Percentiles rank a stretch among this genome's conserved stretches.
These are phyloP conservation scores for Lophura nycthemera DNA, from an alignment of 2,113 vertebrate species.

Conservation along the genomic window DNA sequence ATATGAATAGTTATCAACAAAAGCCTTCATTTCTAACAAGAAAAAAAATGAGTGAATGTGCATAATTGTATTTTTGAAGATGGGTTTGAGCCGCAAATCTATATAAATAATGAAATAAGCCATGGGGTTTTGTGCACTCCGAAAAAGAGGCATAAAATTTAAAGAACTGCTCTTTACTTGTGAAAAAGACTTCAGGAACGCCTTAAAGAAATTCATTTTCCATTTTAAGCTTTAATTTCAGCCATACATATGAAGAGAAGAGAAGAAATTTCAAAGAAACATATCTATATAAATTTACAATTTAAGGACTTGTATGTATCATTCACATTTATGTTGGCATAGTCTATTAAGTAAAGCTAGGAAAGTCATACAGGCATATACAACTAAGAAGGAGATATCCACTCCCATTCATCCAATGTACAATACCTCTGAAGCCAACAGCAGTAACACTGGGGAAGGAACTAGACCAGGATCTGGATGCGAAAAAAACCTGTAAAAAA, in stretches of 20 bases:
- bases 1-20: slow-evolving; percentile 35
- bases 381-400: background rate
- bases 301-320: background rate
- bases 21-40: slow-evolving; percentile 17
- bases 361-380: background rate
- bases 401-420: fast-evolving
- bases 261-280: background rate
- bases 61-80: slow-evolving; percentile 57
- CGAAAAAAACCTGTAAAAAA: background rate
- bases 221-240: background rate
- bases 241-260: slow-evolving; percentile 32
- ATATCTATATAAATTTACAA: background rate
- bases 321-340: background rate
- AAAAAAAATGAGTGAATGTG: background rate
- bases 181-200: slow-evolving; percentile 2
- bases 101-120: slow-evolving; percentile 68
- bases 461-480: background rate
- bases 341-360: background rate
- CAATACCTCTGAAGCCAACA: background rate
- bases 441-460: too few species aligned
- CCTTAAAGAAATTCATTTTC: slow-evolving; percentile 11
- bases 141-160: slow-evolving; percentile 44
- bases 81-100: slow-evolving; percentile 43
- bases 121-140: slow-evolving; percentile 26
- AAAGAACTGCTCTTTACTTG: background rate